Evolutionary conservation across 2,888 invertebrate genomes (phyloP).

Genomic region (Cetonia aurata): DNA sequence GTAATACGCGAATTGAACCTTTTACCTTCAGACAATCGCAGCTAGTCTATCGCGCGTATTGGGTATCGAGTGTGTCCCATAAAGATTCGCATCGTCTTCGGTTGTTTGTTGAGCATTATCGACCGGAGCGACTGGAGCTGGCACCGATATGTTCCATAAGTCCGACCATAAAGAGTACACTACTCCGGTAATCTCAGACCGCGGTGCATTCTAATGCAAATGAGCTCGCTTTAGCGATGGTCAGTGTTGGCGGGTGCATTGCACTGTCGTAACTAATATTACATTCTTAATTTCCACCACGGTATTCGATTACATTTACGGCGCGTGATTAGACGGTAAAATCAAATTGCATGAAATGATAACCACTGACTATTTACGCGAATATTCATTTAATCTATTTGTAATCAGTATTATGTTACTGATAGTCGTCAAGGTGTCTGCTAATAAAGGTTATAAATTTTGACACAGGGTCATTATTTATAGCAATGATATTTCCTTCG

Average conservation of each 20-base stretch:
- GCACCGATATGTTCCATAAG: conserved; percentile 47
- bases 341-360: neutral
- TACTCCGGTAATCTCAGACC: conserved; percentile 52
- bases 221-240: conserved; percentile 48
- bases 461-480: too few species aligned
- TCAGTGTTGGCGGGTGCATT: conserved; percentile 49
- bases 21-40: conserved; percentile 11
- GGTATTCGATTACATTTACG: conserved; percentile 7
- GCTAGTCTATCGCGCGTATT: conserved; percentile 11
- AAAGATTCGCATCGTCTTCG: conserved; percentile 24
- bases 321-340: neutral
- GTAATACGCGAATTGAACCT: neutral
- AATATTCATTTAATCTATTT: too few species aligned
- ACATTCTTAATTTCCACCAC: conserved; percentile 40
- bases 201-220: conserved; percentile 53
- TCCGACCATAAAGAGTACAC: conserved; percentile 49
- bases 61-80: conserved; percentile 19
- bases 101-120: conserved; percentile 49
- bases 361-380: too few species aligned
- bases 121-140: conserved; percentile 42
- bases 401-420: too few species aligned
- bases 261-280: conserved; percentile 48
- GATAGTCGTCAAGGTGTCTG: too few species aligned
- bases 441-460: too few species aligned
- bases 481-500: too few species aligned